Evolutionary conservation across 2,113 vertebrate genomes (phyloP).

Genomic region (Taxidea taxus): DNA sequence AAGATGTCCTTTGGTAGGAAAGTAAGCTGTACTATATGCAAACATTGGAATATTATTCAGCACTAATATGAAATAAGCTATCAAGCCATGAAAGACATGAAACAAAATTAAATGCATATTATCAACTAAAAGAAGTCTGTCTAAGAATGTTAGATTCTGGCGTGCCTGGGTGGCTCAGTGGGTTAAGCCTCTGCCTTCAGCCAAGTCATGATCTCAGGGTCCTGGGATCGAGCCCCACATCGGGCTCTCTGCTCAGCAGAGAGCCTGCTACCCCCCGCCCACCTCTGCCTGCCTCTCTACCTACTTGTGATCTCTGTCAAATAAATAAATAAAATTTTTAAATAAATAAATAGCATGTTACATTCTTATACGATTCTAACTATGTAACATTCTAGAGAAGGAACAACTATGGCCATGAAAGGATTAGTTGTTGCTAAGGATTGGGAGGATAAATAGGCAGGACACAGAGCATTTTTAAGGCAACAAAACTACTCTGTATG

Average conservation of each 20-base stretch:
- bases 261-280: fast-evolving
- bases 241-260: too few species aligned
- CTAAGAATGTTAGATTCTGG: not conserved
- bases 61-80: not conserved
- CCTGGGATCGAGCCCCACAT: too few species aligned
- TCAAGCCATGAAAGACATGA: not conserved
- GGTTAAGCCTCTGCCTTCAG: too few species aligned
- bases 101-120: not conserved
- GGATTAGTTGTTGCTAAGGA: fast-evolving
- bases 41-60: not conserved
- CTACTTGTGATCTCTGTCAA: too few species aligned
- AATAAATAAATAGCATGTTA: too few species aligned
- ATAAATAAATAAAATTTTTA: too few species aligned
- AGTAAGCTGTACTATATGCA: not conserved
- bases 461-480: not conserved
- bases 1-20: not conserved
- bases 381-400: not conserved
- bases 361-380: not conserved
- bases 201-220: too few species aligned
- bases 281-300: too few species aligned
- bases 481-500: not conserved
- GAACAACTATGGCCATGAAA: not conserved
- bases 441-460: not conserved
- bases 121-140: not conserved
- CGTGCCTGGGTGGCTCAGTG: too few species aligned